Evolutionary conservation across 2,113 vertebrate genomes (phyloP).

Genomic region (Chloroceryle aenea): DNA sequence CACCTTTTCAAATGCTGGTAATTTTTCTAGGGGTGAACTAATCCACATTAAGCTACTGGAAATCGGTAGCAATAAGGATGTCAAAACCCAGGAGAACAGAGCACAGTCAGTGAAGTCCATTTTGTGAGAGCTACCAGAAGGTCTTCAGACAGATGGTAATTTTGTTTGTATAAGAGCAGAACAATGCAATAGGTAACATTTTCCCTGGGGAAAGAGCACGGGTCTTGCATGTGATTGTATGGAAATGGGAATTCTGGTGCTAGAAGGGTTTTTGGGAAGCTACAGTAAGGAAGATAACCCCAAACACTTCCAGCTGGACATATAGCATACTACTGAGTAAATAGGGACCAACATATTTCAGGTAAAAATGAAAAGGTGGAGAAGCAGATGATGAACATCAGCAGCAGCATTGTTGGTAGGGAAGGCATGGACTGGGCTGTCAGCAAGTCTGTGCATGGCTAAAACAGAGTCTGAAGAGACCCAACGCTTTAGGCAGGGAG

Average conservation of each 20-base stretch:
- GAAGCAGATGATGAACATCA: neutral
- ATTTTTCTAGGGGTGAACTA: conserved; percentile 27
- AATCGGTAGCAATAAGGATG: neutral
- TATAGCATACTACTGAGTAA: neutral
- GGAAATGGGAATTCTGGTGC: neutral
- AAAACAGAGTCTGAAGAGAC: neutral
- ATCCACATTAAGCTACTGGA: conserved; percentile 28
- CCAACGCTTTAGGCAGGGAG: neutral
- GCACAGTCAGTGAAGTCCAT: neutral
- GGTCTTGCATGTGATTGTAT: neutral
- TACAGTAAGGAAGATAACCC: neutral
- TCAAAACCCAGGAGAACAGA: neutral
- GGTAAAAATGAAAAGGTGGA: neutral
- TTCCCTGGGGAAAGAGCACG: neutral
- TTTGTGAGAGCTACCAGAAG: neutral
- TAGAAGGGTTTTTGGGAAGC: neutral
- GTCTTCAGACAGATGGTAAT: neutral
- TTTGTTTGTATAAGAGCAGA: neutral
- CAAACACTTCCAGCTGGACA: neutral
- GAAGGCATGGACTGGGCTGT: neutral
- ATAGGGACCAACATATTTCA: neutral
- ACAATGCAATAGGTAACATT: neutral
- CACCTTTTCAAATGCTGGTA: neutral
- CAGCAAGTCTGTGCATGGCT: neutral
- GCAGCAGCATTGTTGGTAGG: neutral